These are phyloP conservation scores for Oryzias melastigma DNA, from an alignment of 2,113 vertebrate genomes.

Conservation along the genomic window DNA sequence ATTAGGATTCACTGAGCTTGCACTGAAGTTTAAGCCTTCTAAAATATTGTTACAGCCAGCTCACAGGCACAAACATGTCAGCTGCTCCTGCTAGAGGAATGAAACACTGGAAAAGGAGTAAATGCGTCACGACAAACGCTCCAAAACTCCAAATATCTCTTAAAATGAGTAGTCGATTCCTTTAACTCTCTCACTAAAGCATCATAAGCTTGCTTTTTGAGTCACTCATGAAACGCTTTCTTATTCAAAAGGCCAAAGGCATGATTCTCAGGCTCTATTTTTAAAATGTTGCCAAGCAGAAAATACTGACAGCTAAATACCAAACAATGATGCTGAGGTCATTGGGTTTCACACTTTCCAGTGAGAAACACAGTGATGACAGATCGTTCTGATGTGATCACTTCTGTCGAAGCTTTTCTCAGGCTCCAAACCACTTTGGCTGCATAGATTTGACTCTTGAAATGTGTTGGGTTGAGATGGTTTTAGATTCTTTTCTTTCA, in stretches of 20 bases:
- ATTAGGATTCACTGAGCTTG: too few species aligned
- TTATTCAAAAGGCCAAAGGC: not conserved
- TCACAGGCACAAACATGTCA: slow-evolving; percentile 16
- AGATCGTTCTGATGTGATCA: too few species aligned
- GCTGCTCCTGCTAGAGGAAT: slow-evolving; percentile 13
- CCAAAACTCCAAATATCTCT: slow-evolving; percentile 3
- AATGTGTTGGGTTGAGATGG: slow-evolving; percentile 22
- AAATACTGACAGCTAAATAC: not conserved
- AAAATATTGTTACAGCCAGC: too few species aligned
- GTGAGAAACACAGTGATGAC: too few species aligned
- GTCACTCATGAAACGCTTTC: not conserved
- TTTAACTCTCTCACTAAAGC: slow-evolving; percentile 11
- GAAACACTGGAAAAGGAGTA: not conserved
- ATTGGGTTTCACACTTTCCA: not conserved
- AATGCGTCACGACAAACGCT: too few species aligned
- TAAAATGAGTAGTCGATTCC: slow-evolving; percentile 7
- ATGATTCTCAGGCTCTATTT: too few species aligned
- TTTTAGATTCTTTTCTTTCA: too few species aligned
- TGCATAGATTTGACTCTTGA: not conserved
- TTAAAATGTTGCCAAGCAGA: too few species aligned
- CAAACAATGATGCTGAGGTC: slow-evolving; percentile 6
- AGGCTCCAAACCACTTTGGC: too few species aligned
- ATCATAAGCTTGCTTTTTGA: not conserved
- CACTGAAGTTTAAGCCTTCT: too few species aligned
- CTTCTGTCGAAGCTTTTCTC: too few species aligned